Base-by-base conservation (phyloP, 1,140 invertebrate species). In the Hycleus cichorii region DNA sequence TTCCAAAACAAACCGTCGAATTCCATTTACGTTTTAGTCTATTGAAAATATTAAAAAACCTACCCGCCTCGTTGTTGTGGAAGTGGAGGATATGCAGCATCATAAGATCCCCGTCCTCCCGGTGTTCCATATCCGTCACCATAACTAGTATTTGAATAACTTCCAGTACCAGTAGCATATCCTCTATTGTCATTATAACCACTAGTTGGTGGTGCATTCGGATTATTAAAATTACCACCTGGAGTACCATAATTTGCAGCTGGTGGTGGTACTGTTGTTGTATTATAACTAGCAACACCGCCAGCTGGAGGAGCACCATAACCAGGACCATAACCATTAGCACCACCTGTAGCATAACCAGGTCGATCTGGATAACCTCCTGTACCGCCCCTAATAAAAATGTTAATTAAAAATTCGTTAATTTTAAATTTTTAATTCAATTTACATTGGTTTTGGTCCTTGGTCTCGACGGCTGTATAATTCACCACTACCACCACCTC, bases 51-150 rank as follows among this genome's bases (percentile, higher is more conserved):
- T 11, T 43, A 47, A 32, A 27, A 44, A 39, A 65, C 69, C 72
- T 66, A 72, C 71, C 70, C 68, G 52, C 65, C 65, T 63, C 72
- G 61, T 59, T 72, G 71, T 49, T 68, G 68, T 42, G 70, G 70
- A 38, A 74, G 47, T 42, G 71, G 70, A 10, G 72, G 71, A 61
- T 74, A 72, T 11, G 69, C 66, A 10, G 66, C 59, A 45, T 72
- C 72, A 49, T 69, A 65, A 47, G 40, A 4, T 4, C 40, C 40
- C 4, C 40, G 9, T 42, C 40, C 47, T 39, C 55, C 54, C 10
- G 59, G 51, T 40, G 24, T 42, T 26, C 48, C 53, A 26, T 59
- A 51, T 25, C 12, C 39, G 18, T 38, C 49, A 8, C 11, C 32
- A 32, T 32, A 32, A 32, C 32, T 10, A 42, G 40, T 9, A 42